A percentile compares a stretch with the other conserved stretches of the same genome.
These are phyloP conservation scores for Drosophila mayri DNA, from an alignment of 1,140 invertebrate genomes.

Conservation along the genomic window DNA sequence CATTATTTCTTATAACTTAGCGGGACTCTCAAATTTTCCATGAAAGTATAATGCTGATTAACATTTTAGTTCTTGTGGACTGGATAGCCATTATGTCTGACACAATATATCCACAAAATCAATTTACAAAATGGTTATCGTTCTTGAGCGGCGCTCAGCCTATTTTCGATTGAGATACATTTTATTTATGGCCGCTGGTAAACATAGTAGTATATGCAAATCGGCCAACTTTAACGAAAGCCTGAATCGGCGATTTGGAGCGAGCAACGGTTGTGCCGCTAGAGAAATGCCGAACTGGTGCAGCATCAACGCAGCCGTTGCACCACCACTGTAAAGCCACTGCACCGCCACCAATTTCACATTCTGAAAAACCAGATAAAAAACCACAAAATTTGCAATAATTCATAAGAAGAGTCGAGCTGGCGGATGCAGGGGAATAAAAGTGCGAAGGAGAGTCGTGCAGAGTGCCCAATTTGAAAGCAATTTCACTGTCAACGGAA, in stretches of 20 bases:
- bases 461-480: slow-evolving; percentile 63
- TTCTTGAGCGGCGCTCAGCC: slow-evolving; percentile 19
- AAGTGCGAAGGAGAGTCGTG: slow-evolving; percentile 47
- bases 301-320: slow-evolving; percentile 29
- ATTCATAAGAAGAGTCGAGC: slow-evolving; percentile 71
- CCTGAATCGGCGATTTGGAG: slow-evolving; percentile 69
- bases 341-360: slow-evolving; percentile 67
- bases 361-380: slow-evolving; percentile 79
- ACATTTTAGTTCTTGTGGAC: not conserved
- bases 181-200: slow-evolving; percentile 29
- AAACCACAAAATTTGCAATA: slow-evolving; percentile 76
- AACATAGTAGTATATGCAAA: slow-evolving; percentile 61
- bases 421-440: not conserved
- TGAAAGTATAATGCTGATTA: not conserved
- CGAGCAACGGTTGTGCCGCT: slow-evolving; percentile 72
- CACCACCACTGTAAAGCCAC: not conserved
- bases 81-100: not conserved
- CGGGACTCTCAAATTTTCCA: not conserved
- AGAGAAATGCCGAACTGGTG: slow-evolving; percentile 74
- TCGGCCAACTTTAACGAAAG: slow-evolving; percentile 68
- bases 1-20: not conserved
- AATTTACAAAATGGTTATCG: slow-evolving; percentile 6
- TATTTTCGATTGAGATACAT: slow-evolving; percentile 37
- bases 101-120: not conserved
- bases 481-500: slow-evolving; percentile 77